Percentiles rank a stretch among this genome's conserved stretches.
phyloP scores from a whole-genome alignment of 2,888 invertebrate species.

The Trichopria drosophilae region DNA sequence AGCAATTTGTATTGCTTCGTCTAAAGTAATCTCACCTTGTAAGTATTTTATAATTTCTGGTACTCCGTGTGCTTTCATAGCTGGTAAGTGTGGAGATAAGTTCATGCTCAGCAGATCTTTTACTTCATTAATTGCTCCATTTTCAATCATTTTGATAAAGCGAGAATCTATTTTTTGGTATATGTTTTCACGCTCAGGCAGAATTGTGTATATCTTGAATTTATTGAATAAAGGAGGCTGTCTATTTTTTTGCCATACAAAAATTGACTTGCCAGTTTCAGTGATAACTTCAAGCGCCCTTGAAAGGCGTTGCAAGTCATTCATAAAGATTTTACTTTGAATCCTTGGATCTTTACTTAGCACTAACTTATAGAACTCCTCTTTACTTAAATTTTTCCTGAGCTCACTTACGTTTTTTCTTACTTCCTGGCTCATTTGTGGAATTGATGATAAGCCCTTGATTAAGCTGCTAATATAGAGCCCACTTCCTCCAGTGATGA shows the following conservation, averaged over 20 bases:
- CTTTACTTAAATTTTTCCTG: constrained; percentile 23
- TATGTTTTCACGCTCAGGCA: constrained; percentile 20
- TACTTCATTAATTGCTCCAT: constrained; percentile 27
- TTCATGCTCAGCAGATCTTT: constrained; percentile 21
- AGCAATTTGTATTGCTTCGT: constrained; percentile 24
- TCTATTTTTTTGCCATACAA: constrained; percentile 22
- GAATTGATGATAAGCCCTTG: constrained; percentile 22
- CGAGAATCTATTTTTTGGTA: constrained; percentile 23
- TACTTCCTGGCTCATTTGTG: constrained; percentile 23
- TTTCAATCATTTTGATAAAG: constrained; percentile 22
- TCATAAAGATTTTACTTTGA: constrained; percentile 19
- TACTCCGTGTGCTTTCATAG: constrained; percentile 23
- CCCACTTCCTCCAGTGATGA: constrained; percentile 26
- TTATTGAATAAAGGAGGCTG: constrained; percentile 23
- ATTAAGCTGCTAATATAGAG: constrained; percentile 24
- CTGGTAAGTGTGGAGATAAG: constrained; percentile 15
- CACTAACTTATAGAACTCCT: constrained; percentile 22
- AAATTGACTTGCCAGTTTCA: constrained; percentile 25
- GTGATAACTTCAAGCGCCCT: constrained; percentile 25
- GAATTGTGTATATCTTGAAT: constrained; percentile 23
- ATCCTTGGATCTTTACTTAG: constrained; percentile 17
- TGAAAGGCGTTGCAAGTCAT: constrained; percentile 24
- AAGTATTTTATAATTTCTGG: constrained; percentile 22
- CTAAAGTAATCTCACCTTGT: constrained; percentile 21
- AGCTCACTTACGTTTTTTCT: constrained; percentile 21